Conservation (phyloP, 1,140 invertebrate species). For the Drosophila santomea region DNA sequence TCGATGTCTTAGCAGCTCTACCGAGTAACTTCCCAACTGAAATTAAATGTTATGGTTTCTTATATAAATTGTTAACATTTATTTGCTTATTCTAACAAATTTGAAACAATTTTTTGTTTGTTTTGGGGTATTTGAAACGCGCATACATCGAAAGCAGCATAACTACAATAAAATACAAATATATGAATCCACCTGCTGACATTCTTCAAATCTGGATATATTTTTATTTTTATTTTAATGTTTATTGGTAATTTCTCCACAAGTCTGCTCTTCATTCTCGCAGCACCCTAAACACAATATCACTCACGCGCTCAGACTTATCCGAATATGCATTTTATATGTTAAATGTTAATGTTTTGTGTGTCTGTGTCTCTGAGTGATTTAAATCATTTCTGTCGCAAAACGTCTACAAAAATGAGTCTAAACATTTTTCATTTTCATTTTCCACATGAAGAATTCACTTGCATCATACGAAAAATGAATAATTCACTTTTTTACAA, state of each 20-base stretch:
- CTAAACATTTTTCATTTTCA: conserved; percentile 2
- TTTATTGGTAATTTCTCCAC: conserved; percentile 44
- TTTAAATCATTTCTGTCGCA: conserved; percentile 23
- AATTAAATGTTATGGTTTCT: conserved; percentile 48
- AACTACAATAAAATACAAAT: conserved; percentile 51
- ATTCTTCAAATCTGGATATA: conserved; percentile 12
- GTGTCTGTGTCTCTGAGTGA: conserved; percentile 28
- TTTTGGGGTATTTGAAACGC: conserved; percentile 49
- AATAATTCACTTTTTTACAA: conserved; percentile 43
- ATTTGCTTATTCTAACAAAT: conserved; percentile 65
- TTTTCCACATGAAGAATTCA: conserved; percentile 16
- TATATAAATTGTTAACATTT: conserved; percentile 63
- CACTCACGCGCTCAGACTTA: conserved; percentile 85
- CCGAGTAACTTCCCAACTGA: conserved; percentile 36
- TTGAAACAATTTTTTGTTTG: conserved; percentile 49
- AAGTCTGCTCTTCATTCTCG: conserved; percentile 47
- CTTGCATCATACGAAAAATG: conserved; percentile 43
- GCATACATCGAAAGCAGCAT: conserved; percentile 53
- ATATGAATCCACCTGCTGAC: conserved; percentile 23
- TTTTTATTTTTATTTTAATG: conserved; percentile 38
- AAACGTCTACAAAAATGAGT: conserved; percentile 24
- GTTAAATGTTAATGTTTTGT: conserved; percentile 43
- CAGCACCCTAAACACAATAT: conserved; percentile 85
- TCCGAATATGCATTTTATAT: conserved; percentile 74
- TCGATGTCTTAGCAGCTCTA: background rate